A percentile compares a stretch with the other conserved stretches of the same genome.
These are phyloP conservation scores for Euschistus heros DNA, from an alignment of 1,140 invertebrate species.

Conservation along the genomic window DNA sequence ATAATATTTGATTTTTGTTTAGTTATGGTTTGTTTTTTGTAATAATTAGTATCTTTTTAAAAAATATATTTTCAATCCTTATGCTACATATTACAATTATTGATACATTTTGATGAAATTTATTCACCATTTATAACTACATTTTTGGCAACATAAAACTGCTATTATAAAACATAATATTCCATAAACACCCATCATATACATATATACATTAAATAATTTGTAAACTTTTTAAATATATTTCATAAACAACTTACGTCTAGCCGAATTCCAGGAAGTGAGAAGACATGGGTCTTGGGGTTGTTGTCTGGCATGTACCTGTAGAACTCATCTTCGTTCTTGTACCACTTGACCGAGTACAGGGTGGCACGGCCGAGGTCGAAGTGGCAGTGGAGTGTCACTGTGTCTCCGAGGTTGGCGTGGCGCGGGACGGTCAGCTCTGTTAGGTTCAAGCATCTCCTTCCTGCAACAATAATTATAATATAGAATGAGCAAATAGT, in stretches of 20 bases:
- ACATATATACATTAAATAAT: too few relatives aligned
- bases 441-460: conserved; percentile 25
- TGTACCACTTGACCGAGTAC: conserved; percentile 59
- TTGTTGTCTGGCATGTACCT: conserved; percentile 46
- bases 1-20: too few relatives aligned
- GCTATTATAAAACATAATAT: too few relatives aligned
- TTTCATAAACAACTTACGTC: conserved; percentile 31
- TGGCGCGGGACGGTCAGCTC: conserved; percentile 29
- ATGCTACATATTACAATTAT: too few relatives aligned
- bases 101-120: too few relatives aligned
- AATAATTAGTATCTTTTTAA: too few relatives aligned
- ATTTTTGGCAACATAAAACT: too few relatives aligned
- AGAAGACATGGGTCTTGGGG: conserved; percentile 49
- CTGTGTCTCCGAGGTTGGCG: conserved; percentile 27
- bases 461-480: conserved; percentile 8
- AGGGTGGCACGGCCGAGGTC: conserved; percentile 28
- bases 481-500: background rate
- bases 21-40: too few relatives aligned
- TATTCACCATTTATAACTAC: too few relatives aligned
- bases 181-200: too few relatives aligned
- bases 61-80: too few relatives aligned
- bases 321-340: conserved; percentile 50
- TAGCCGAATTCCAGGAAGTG: conserved; percentile 47
- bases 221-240: too few relatives aligned
- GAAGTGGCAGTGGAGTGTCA: conserved; percentile 29